phyloP scores from a whole-genome alignment of 2,888 invertebrate genomes.

The Pollenia griseotomentosa region DNA sequence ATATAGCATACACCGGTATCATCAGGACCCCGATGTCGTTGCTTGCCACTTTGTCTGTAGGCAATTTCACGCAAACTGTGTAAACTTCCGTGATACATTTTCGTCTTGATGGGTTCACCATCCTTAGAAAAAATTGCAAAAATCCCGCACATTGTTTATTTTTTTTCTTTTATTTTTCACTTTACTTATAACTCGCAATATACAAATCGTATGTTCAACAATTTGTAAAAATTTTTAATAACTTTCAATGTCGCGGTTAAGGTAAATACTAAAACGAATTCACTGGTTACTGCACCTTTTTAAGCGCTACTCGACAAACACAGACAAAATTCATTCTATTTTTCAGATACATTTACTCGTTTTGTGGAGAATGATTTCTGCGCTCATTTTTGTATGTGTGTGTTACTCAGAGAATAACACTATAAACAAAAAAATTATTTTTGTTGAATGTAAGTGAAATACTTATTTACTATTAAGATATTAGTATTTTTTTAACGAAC shows the following conservation, averaged over 20 bases:
- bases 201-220: neutral
- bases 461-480: no score
- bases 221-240: neutral
- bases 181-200: neutral
- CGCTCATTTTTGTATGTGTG: no score
- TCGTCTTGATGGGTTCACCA: conserved; percentile 77
- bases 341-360: no score
- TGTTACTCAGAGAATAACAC: no score
- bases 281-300: conserved; percentile 6
- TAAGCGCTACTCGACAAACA: neutral
- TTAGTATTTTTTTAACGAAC: no score
- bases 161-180: conserved; percentile 6
- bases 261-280: conserved; percentile 36
- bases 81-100: conserved; percentile 76
- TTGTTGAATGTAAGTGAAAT: no score
- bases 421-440: no score
- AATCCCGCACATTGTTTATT: conserved; percentile 82
- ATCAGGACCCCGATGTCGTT: conserved; percentile 83
- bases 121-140: conserved; percentile 83
- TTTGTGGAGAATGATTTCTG: no score
- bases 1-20: conserved; percentile 81
- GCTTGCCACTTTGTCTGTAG: conserved; percentile 81
- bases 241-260: conserved; percentile 28
- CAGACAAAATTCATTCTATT: no score
- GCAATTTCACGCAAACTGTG: conserved; percentile 81